These are phyloP conservation scores for Xiphophorus maculatus DNA, from an alignment of 2,113 vertebrate species.

Conservation along the genomic window DNA sequence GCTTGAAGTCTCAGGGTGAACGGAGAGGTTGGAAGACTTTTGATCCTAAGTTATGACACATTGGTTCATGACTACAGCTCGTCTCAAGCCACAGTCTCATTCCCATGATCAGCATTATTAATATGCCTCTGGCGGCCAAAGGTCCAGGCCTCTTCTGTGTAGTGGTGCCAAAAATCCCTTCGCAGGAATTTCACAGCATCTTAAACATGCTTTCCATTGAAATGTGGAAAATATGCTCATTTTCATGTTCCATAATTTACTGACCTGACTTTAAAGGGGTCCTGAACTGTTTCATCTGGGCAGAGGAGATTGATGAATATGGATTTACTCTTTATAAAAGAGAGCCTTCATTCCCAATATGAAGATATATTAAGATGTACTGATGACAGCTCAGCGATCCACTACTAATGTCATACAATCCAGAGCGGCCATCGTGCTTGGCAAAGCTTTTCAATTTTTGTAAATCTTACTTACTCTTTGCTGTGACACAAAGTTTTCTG, in stretches of 20 bases:
- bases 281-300: slow-evolving; percentile 31
- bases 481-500: slow-evolving; percentile 28
- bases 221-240: slow-evolving; percentile 65
- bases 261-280: slow-evolving; percentile 42
- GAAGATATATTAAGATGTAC: slow-evolving; percentile 34
- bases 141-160: slow-evolving; percentile 61
- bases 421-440: slow-evolving; percentile 36
- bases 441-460: slow-evolving; percentile 10
- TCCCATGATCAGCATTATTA: slow-evolving; percentile 76
- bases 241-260: slow-evolving; percentile 67
- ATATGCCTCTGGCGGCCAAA: slow-evolving; percentile 70
- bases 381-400: slow-evolving; percentile 54
- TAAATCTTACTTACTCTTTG: slow-evolving; percentile 10
- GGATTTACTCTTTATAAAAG: slow-evolving; percentile 44
- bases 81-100: slow-evolving; percentile 63
- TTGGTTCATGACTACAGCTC: slow-evolving; percentile 68
- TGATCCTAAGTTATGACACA: slow-evolving; percentile 78
- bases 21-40: slow-evolving; percentile 68
- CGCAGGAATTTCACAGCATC: slow-evolving; percentile 76
- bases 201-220: slow-evolving; percentile 62
- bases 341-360: slow-evolving; percentile 37
- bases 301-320: slow-evolving; percentile 55
- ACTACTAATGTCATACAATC: slow-evolving; percentile 44
- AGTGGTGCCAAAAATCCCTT: slow-evolving; percentile 69
- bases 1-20: slow-evolving; percentile 63